Percentiles rank a stretch among this genome's conserved stretches.
Conservation (phyloP, 2,113 vertebrate species). For the Ploceus nigricollis region DNA sequence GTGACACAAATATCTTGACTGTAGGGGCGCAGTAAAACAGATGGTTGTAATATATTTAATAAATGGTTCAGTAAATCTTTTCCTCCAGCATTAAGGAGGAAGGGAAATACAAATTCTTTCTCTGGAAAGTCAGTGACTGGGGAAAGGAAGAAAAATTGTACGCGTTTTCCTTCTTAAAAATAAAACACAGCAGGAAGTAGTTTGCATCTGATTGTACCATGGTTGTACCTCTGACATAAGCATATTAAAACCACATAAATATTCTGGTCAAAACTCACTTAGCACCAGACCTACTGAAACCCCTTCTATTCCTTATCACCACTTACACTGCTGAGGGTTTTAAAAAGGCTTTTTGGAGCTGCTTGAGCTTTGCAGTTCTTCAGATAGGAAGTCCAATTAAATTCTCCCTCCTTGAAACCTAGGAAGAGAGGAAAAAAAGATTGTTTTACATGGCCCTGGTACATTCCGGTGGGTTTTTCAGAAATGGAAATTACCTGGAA, state of each 20-base stretch:
- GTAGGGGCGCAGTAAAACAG: conserved; percentile 10
- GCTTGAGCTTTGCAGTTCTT: conserved; percentile 88
- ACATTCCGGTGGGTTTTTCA: conserved; percentile 14
- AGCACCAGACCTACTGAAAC: not conserved
- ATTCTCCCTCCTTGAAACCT: conserved; percentile 90
- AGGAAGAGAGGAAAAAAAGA: conserved; percentile 19
- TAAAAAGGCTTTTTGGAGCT: conserved; percentile 88
- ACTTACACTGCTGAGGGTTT: conserved; percentile 84
- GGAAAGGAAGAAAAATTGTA: conserved; percentile 17
- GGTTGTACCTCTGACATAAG: not conserved
- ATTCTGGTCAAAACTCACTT: not conserved
- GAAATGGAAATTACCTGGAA: conserved; percentile 36
- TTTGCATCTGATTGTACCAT: not conserved
- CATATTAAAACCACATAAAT: not conserved
- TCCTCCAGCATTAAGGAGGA: not conserved
- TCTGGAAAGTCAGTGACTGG: not conserved
- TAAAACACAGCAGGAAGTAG: conserved; percentile 7
- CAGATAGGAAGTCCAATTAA: conserved; percentile 88
- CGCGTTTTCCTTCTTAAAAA: not conserved
- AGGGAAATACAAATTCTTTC: conserved; percentile 3
- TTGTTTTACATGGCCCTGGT: not conserved
- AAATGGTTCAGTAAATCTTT: conserved; percentile 35
- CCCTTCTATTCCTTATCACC: not conserved
- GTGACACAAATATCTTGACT: conserved; percentile 25
- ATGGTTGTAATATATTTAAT: conserved; percentile 1